Percentiles rank a stretch among this genome's conserved stretches.
Conservation (phyloP, 2,888 invertebrate genomes). For the Dorcus parallelipipedus region DNA sequence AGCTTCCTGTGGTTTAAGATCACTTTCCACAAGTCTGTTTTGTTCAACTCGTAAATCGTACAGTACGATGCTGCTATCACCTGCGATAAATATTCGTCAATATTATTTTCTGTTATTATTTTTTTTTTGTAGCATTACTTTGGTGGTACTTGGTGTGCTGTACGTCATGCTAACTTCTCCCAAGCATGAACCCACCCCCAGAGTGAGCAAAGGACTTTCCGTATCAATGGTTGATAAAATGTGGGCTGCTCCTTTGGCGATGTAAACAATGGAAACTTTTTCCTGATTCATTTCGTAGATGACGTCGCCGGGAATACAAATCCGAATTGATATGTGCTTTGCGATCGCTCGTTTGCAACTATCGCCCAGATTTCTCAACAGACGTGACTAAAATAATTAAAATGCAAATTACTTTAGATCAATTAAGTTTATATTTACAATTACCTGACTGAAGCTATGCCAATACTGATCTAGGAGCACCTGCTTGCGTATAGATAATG, state of each 20-base stretch:
- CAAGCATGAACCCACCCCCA: constrained; percentile 52
- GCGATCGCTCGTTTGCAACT: constrained; percentile 20
- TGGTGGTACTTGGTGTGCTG: constrained; percentile 42
- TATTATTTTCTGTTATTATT: background rate
- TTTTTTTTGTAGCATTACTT: background rate
- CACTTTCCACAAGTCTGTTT: constrained; percentile 16
- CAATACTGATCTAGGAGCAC: constrained; percentile 22
- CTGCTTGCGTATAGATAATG: constrained; percentile 15
- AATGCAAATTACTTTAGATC: background rate
- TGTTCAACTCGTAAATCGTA: constrained; percentile 15
- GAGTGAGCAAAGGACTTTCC: constrained; percentile 54
- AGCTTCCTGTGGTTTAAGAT: constrained; percentile 18
- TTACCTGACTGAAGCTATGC: constrained; percentile 21
- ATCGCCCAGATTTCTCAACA: constrained; percentile 17
- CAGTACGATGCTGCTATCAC: constrained; percentile 16
- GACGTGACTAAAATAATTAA: constrained; percentile 14
- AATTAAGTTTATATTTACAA: background rate
- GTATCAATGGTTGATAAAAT: constrained; percentile 54
- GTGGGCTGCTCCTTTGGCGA: constrained; percentile 52
- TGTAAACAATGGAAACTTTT: constrained; percentile 41
- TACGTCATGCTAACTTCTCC: constrained; percentile 52
- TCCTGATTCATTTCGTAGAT: constrained; percentile 8
- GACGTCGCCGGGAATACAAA: constrained; percentile 19
- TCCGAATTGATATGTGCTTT: constrained; percentile 16
- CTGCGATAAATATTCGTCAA: background rate